Percentiles rank a stretch among this genome's conserved stretches.
Conservation (phyloP, 2,797 vertebrate genomes). For the Iguana delicatissima region DNA sequence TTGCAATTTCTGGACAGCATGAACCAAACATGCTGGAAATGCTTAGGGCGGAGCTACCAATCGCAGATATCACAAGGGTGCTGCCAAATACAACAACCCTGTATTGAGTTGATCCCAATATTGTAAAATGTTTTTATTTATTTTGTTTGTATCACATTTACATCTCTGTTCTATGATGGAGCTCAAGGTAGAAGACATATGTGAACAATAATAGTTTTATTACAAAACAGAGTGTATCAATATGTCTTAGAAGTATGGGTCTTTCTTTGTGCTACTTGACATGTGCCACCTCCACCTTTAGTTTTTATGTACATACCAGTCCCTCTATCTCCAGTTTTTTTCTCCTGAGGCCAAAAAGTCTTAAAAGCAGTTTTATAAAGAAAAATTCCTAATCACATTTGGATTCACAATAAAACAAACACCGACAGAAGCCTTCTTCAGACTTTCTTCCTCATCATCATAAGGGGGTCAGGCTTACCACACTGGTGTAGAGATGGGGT, state of each 20-base stretch:
- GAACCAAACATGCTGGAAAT: no score
- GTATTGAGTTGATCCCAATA: no score
- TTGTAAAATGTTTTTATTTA: no score
- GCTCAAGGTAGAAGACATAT: neutral
- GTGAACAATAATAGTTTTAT: neutral
- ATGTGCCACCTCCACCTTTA: no score
- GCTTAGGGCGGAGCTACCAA: no score
- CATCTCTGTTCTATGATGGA: neutral
- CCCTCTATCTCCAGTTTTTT: neutral
- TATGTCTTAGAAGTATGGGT: neutral
- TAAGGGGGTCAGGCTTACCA: neutral
- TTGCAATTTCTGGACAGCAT: no score
- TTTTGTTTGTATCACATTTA: neutral
- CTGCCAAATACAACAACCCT: no score
- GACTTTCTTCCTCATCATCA: neutral
- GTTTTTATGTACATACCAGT: neutral
- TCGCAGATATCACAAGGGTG: no score
- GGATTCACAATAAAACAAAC: neutral
- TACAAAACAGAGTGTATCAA: neutral
- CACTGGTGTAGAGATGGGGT: neutral
- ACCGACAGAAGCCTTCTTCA: neutral
- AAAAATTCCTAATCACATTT: neutral
- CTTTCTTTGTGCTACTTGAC: neutral
- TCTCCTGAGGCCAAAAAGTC: neutral
- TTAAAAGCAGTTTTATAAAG: neutral